Conservation (phyloP, 2,888 invertebrate genomes). For the Kuschelorhynchus macadamiae region DNA sequence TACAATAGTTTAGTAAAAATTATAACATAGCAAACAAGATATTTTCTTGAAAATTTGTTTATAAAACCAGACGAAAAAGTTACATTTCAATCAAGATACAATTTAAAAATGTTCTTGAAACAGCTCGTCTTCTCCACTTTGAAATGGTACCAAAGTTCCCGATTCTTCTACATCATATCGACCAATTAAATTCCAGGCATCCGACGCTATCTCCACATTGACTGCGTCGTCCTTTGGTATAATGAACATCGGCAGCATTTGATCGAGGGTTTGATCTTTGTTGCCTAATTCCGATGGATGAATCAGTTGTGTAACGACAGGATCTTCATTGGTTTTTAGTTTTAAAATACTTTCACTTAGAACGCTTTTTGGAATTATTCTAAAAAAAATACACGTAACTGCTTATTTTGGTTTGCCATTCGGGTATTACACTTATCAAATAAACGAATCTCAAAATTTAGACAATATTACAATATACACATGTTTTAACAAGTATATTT, state of each 20-base stretch:
- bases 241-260: constrained; percentile 64
- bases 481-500: no score
- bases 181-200: constrained; percentile 66
- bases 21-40: no score
- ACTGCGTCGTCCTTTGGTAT: constrained; percentile 63
- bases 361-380: constrained; percentile 23
- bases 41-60: no score
- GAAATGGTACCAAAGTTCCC: constrained; percentile 65
- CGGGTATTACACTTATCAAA: no score
- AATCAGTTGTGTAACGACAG: constrained; percentile 55
- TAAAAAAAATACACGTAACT: constrained; percentile 20
- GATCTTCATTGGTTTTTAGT: constrained; percentile 53
- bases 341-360: constrained; percentile 38
- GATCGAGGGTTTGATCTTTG: constrained; percentile 58
- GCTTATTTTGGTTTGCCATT: no score
- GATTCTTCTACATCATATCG: constrained; percentile 68
- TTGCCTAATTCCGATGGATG: constrained; percentile 53
- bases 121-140: constrained; percentile 58
- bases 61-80: no score
- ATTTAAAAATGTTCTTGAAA: constrained; percentile 60
- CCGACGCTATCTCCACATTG: constrained; percentile 59
- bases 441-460: no score
- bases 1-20: no score
- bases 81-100: no score
- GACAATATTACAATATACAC: no score